Evolutionary conservation across 2,113 vertebrate genomes (phyloP).

Genomic region (Pica pica): DNA sequence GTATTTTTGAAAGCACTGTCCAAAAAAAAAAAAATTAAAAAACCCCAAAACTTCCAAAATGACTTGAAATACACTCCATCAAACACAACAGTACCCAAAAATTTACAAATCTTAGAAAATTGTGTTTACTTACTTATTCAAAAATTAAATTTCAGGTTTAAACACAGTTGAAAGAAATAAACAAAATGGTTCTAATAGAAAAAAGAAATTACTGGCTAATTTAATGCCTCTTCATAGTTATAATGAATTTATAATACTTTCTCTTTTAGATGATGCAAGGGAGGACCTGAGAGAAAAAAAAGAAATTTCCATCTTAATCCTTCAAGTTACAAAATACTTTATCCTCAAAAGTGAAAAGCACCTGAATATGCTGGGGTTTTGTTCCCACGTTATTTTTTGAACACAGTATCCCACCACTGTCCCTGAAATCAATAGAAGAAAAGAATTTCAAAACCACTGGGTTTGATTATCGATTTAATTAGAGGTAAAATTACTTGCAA

Average conservation of each 20-base stretch:
- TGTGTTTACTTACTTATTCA: not conserved
- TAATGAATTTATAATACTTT: not conserved
- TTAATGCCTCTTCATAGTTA: not conserved
- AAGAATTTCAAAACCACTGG: not conserved
- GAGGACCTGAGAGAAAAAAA: not conserved
- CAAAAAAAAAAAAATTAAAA: not conserved
- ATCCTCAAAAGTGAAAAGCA: not conserved
- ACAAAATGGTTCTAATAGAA: not conserved
- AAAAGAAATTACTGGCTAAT: not conserved
- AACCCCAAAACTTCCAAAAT: not conserved
- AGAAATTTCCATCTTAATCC: not conserved
- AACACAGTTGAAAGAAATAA: not conserved
- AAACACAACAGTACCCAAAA: not conserved
- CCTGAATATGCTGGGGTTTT: rapidly evolving
- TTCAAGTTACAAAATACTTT: not conserved
- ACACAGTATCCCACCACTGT: not conserved
- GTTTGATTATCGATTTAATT: not conserved
- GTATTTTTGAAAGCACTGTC: not conserved
- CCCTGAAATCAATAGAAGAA: not conserved
- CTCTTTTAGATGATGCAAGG: not conserved
- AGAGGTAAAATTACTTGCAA: not conserved
- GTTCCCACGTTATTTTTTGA: rapidly evolving
- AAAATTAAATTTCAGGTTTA: not conserved
- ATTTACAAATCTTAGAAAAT: rapidly evolving
- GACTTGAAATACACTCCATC: not conserved